Evolutionary conservation across 2,888 invertebrate genomes (phyloP).

Genomic region (Melanophora roralis): DNA sequence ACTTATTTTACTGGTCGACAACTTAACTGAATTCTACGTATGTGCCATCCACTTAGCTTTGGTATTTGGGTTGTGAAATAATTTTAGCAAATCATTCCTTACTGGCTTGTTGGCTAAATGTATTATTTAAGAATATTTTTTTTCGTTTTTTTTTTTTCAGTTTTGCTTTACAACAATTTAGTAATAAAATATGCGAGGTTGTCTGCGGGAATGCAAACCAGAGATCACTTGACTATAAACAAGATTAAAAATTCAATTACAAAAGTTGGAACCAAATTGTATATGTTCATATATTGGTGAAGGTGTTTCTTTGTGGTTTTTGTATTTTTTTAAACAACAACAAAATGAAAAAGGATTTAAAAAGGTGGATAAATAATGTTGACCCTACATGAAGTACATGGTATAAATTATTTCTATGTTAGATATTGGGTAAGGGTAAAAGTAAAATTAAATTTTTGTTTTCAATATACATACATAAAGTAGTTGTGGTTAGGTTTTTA

Average conservation of each 20-base stretch:
- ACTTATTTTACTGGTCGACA: slow-evolving; percentile 51
- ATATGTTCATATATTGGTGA: slow-evolving; percentile 54
- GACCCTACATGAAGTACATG: slow-evolving; percentile 11
- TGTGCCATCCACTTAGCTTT: slow-evolving; percentile 3
- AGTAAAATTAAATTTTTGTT: neutral
- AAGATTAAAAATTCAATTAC: slow-evolving; percentile 77
- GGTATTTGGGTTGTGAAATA: slow-evolving; percentile 2
- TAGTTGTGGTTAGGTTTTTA: too few relatives aligned
- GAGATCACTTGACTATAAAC: slow-evolving; percentile 77
- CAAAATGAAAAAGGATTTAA: slow-evolving; percentile 3
- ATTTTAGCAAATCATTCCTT: slow-evolving; percentile 11
- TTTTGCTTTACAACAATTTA: slow-evolving; percentile 60
- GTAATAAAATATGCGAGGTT: slow-evolving; percentile 71
- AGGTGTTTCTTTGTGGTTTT: neutral
- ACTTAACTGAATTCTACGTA: slow-evolving; percentile 3
- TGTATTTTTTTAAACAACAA: slow-evolving; percentile 15
- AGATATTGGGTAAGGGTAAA: neutral
- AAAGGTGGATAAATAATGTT: slow-evolving; percentile 1
- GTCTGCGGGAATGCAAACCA: slow-evolving; percentile 69
- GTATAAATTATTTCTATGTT: neutral
- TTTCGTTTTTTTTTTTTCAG: neutral
- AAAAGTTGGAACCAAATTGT: slow-evolving; percentile 72
- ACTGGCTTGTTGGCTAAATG: neutral
- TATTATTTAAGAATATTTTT: neutral
- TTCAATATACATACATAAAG: too few relatives aligned